These are phyloP conservation scores for Eristalinus aeneus DNA, from an alignment of 2,888 invertebrate genomes.

Conservation along the genomic window DNA sequence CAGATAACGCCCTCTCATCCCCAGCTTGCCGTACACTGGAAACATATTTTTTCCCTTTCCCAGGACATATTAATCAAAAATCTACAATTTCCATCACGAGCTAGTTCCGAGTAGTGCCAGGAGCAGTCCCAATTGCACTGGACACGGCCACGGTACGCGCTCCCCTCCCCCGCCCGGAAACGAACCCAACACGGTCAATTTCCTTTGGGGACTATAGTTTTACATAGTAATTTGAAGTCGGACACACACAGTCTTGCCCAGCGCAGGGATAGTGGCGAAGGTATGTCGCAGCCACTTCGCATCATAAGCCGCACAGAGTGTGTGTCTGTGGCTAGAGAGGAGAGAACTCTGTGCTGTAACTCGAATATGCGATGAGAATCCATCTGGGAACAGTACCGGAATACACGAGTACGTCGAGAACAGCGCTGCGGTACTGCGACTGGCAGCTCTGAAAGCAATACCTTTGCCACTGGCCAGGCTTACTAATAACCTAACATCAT, in stretches of 20 bases:
- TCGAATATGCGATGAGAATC: slow-evolving; percentile 50
- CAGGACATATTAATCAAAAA: slow-evolving; percentile 13
- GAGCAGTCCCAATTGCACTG: not conserved
- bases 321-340: not conserved
- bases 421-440: slow-evolving; percentile 13
- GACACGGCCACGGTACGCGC: not conserved
- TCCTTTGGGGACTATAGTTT: slow-evolving; percentile 59
- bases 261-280: slow-evolving; percentile 8
- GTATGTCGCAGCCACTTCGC: not conserved
- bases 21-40: not conserved
- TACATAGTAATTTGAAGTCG: slow-evolving; percentile 59
- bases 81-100: slow-evolving; percentile 24
- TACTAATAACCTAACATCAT: slow-evolving; percentile 71
- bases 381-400: slow-evolving; percentile 59
- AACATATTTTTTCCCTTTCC: not conserved
- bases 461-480: slow-evolving; percentile 54
- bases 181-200: slow-evolving; percentile 60
- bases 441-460: slow-evolving; percentile 59
- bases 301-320: not conserved
- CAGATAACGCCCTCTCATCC: not conserved
- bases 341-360: slow-evolving; percentile 11
- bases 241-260: slow-evolving; percentile 1
- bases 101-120: not conserved
- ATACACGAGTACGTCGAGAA: slow-evolving; percentile 27
- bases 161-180: slow-evolving; percentile 11